Percentiles rank a stretch among this genome's conserved stretches.
These are phyloP conservation scores for Frankliniella fusca DNA, from an alignment of 2,888 invertebrate genomes.

Conservation along the genomic window DNA sequence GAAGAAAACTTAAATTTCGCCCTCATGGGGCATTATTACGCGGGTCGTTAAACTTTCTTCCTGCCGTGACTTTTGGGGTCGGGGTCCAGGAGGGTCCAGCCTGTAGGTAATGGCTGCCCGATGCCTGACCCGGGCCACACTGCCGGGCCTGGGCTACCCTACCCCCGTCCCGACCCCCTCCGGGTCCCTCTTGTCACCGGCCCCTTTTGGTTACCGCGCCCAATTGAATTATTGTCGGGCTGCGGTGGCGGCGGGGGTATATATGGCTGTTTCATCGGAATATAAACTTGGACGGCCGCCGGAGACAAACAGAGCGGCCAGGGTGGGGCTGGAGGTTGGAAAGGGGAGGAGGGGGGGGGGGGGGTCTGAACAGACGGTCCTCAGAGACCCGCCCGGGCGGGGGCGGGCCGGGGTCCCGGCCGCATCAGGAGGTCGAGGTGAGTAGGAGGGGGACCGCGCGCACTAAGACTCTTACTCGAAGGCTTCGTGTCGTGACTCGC, in stretches of 20 bases:
- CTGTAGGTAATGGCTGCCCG: no score
- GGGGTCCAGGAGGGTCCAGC: no score
- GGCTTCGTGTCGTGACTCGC: no score
- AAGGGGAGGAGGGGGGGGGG: neutral
- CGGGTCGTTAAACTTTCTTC: no score
- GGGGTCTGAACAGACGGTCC: neutral
- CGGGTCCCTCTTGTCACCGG: neutral
- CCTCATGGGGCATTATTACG: no score
- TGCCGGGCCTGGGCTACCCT: neutral
- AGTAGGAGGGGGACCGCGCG: no score
- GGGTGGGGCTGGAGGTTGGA: neutral
- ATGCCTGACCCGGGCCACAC: neutral
- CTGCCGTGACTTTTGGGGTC: no score
- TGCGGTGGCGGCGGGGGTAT: neutral
- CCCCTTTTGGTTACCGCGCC: neutral
- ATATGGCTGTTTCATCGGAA: constrained; percentile 10
- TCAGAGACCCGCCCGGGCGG: no score
- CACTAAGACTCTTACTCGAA: no score
- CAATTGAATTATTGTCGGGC: neutral
- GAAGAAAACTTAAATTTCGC: neutral
- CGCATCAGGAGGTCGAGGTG: no score
- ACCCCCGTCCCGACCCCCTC: neutral
- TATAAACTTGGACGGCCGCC: constrained; percentile 5
- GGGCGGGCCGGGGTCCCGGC: no score
- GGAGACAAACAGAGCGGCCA: neutral